Evolutionary conservation across 2,797 vertebrate genomes (phyloP).

Genomic region (Spheniscus humboldti): DNA sequence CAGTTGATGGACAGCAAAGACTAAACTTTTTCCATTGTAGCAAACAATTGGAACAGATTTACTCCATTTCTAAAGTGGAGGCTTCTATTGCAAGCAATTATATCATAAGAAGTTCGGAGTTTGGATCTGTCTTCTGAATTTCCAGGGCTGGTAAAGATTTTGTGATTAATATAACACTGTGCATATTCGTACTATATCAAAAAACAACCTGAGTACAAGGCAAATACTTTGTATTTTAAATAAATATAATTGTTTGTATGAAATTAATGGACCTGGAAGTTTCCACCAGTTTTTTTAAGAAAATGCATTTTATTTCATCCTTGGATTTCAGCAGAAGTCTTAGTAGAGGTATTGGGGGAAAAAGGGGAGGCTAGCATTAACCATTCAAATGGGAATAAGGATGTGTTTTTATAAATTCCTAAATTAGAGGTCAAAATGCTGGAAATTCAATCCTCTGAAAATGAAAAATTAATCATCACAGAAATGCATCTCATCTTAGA

Average conservation of each 20-base stretch:
- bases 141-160: not conserved
- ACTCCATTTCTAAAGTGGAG: not conserved
- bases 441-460: not conserved
- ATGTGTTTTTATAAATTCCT: not conserved
- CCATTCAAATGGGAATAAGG: not conserved
- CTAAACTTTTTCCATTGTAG: not conserved
- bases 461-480: not conserved
- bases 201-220: not conserved
- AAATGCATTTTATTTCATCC: not conserved
- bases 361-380: not conserved
- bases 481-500: not conserved
- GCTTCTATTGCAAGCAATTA: not conserved
- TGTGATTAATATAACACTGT: not conserved
- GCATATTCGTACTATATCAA: not conserved
- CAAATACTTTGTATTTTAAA: not conserved
- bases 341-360: not conserved
- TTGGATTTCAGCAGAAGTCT: not conserved
- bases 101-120: not conserved
- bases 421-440: fast-evolving
- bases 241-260: not conserved
- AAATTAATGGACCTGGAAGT: not conserved
- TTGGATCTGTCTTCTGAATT: not conserved
- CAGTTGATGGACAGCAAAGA: not conserved
- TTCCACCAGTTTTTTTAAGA: not conserved
- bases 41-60: not conserved